phyloP scores from a whole-genome alignment of 2,888 invertebrate genomes.

The Hypsopygia costalis region DNA sequence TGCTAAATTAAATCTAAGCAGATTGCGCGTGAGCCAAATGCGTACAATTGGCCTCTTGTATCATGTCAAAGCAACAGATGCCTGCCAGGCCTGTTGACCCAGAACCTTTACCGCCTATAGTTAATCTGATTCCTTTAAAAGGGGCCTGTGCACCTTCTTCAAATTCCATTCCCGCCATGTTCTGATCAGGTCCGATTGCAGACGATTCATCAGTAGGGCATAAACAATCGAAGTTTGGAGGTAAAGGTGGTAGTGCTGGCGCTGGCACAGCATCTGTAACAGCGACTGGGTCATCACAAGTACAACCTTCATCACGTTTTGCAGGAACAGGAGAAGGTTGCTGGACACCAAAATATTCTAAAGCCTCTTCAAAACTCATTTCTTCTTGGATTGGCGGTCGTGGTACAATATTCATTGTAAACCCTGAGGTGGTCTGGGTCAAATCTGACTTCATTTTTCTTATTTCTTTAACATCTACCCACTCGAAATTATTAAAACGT shows the following conservation, averaged over 20 bases:
- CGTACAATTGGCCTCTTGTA: background rate
- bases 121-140: constrained; percentile 19
- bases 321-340: too few species aligned
- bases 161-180: too few species aligned
- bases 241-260: background rate
- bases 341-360: background rate
- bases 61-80: constrained; percentile 4
- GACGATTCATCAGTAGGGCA: too few species aligned
- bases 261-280: background rate
- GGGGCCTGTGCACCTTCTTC: too few species aligned
- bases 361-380: background rate
- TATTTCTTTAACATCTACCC: too few species aligned
- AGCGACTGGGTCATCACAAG: background rate
- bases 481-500: background rate
- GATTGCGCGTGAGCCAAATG: background rate
- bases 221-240: background rate
- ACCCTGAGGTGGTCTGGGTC: constrained; percentile 10
- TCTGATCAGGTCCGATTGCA: too few species aligned
- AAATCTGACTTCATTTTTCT: constrained; percentile 11
- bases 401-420: constrained; percentile 13
- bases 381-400: background rate
- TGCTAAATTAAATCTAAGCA: too few species aligned
- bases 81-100: constrained; percentile 34
- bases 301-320: background rate
- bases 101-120: constrained; percentile 40